Base-by-base conservation (phyloP, 1,140 invertebrate genomes). In the Pseudomyrmex pallidus region DNA sequence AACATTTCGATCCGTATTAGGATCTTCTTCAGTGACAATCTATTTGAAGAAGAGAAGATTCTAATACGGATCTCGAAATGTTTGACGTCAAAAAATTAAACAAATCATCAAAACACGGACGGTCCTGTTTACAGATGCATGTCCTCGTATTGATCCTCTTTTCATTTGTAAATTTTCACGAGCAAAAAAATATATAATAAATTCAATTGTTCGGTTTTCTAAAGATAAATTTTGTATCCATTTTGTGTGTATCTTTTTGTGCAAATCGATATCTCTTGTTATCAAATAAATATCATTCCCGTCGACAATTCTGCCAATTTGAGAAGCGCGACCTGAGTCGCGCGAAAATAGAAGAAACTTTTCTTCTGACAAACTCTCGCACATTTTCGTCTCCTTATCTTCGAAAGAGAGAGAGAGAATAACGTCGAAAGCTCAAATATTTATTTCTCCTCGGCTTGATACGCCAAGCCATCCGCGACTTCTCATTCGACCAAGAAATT, bases 381-480 rank as follows among this genome's bases (percentile, higher is more conserved):
- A 35, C 4, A 57, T 77, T 77, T 66, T 54, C 17, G 46, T 44
- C 13, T 35, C 17, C 12, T 22, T 57, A 67, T 9, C 35, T 48
- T 76, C 61, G 17, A 67, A 17, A 77, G 25, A 76, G 25, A 52
- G 25, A 52, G 15, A 7, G 22, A 63, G 48, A 7, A 46, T 63
- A 66, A 67, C 66, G 48, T 17, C 46, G 20, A 66, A 66, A 9
- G 62, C n/a, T 59, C 44, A 67, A 83, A 67, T 83, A 83, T 76
- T 83, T 83, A 74, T 83, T 83, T 83, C 54, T 8, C 13, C 50
- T 67, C 20, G 13, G 22, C 54, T 57, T 52, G 50, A 73, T 56
- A 15, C 62, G 22, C 22, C n/a, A 44, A n/a, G 48, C 64, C 50
- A 46, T 8, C 35, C 44, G 20, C 46, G 46, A 74, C n/a, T 76